These are phyloP conservation scores for Dicrurus megarhynchus DNA, from an alignment of 2,113 vertebrate genomes.

Conservation along the genomic window DNA sequence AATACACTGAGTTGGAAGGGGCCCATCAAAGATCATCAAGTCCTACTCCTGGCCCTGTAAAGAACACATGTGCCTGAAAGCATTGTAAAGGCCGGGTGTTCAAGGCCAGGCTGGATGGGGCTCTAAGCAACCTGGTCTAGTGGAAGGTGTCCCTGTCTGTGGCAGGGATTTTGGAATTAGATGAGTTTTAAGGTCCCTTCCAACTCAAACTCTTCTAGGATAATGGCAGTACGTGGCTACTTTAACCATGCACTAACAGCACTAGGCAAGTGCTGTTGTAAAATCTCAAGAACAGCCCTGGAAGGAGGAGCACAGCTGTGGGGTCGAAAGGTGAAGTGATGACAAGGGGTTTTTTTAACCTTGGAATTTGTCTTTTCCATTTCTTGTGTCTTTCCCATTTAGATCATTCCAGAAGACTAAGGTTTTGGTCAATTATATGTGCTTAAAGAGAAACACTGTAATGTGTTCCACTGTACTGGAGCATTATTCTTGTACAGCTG, in stretches of 20 bases:
- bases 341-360: neutral
- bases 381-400: neutral
- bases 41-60: neutral
- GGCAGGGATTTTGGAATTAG: neutral
- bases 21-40: neutral
- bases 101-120: neutral
- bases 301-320: neutral
- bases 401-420: conserved; percentile 24
- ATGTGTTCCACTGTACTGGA: neutral
- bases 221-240: neutral
- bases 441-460: conserved; percentile 1
- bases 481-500: conserved; percentile 32
- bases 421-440: conserved; percentile 27
- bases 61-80: neutral
- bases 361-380: neutral
- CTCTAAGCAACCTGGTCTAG: neutral
- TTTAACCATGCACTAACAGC: neutral
- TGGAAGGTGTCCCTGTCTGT: neutral
- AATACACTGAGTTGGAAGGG: neutral
- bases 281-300: neutral
- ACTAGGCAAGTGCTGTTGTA: neutral
- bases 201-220: neutral
- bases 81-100: neutral
- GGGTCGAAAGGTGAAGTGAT: neutral
- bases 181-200: neutral